Conservation (phyloP, 37 sponge, comb jelly and placozoan species). For the Ephydatia muelleri region DNA sequence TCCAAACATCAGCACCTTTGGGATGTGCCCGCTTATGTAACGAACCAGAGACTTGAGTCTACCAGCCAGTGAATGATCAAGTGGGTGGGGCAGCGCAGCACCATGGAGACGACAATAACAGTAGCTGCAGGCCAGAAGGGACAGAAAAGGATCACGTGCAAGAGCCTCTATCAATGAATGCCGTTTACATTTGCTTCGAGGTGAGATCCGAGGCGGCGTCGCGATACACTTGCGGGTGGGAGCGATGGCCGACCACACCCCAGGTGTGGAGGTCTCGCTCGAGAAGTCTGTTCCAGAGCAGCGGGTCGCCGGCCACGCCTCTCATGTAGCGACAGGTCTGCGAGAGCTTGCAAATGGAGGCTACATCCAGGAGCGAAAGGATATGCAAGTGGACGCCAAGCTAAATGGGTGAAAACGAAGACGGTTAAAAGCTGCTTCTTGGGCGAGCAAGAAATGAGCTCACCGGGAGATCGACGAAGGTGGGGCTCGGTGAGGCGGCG, state of each 20-base stretch:
- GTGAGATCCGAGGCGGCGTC: slow-evolving; percentile 30
- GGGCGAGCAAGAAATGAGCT: not conserved
- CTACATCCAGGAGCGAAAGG: slow-evolving; percentile 49
- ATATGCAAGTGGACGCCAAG: slow-evolving; percentile 43
- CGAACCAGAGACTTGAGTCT: slow-evolving; percentile 19
- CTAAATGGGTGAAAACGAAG: not conserved
- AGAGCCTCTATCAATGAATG: not conserved
- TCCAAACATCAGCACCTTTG: slow-evolving; percentile 64
- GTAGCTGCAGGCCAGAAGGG: slow-evolving; percentile 13
- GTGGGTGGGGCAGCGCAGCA: slow-evolving; percentile 15
- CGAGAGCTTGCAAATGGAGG: slow-evolving; percentile 43
- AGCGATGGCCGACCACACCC: slow-evolving; percentile 55
- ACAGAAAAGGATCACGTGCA: not conserved
- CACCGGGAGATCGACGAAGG: slow-evolving; percentile 11
- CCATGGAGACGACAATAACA: slow-evolving; percentile 15
- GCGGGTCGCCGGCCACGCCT: slow-evolving; percentile 35
- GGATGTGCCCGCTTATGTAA: slow-evolving; percentile 23
- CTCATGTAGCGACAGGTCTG: slow-evolving; percentile 48
- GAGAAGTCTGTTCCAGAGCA: slow-evolving; percentile 58
- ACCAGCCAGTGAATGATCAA: slow-evolving; percentile 13
- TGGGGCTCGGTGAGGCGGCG: not conserved
- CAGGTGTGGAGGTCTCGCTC: slow-evolving; percentile 38
- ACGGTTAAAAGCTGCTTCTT: not conserved
- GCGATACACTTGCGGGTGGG: slow-evolving; percentile 58
- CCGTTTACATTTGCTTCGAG: slow-evolving; percentile 51